Conservation (phyloP, 1,140 invertebrate genomes). For the Musca domestica region DNA sequence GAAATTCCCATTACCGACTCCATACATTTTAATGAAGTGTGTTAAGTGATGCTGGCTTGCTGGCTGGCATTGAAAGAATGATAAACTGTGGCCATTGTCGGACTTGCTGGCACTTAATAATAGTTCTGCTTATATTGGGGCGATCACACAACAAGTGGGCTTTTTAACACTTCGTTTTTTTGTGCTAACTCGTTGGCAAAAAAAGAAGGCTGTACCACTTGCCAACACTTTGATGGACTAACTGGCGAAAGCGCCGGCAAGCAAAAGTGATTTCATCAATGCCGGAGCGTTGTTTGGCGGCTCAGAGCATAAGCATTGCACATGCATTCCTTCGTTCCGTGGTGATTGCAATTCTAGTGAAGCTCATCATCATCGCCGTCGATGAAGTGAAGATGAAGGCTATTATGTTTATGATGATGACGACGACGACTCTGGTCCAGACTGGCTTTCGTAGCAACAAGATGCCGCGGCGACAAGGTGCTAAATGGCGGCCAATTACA, state of each 20-base stretch:
- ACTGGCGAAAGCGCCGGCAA: slow-evolving; percentile 7
- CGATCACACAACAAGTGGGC: slow-evolving; percentile 1
- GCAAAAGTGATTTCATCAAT: no score
- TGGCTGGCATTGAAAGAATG: background rate
- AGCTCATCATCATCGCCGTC: background rate
- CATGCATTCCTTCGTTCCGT: background rate
- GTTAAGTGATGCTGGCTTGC: no score
- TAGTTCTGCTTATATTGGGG: background rate
- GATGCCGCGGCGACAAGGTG: slow-evolving; percentile 27
- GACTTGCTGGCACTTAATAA: background rate
- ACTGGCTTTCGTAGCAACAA: background rate
- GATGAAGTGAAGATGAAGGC: background rate
- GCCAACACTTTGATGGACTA: background rate
- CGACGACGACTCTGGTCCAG: background rate
- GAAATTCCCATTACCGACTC: no score
- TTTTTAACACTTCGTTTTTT: slow-evolving; percentile 10
- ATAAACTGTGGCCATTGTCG: background rate
- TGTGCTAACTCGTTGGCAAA: background rate
- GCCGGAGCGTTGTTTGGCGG: no score
- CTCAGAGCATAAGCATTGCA: background rate
- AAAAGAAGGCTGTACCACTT: background rate
- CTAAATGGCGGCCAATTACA: slow-evolving; percentile 25
- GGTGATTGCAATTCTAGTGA: slow-evolving; percentile 9
- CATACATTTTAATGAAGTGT: no score
- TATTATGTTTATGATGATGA: background rate